These are phyloP conservation scores for Cryptomyrus ogoouensis DNA, from an alignment of 2,113 vertebrate species.

Conservation along the genomic window DNA sequence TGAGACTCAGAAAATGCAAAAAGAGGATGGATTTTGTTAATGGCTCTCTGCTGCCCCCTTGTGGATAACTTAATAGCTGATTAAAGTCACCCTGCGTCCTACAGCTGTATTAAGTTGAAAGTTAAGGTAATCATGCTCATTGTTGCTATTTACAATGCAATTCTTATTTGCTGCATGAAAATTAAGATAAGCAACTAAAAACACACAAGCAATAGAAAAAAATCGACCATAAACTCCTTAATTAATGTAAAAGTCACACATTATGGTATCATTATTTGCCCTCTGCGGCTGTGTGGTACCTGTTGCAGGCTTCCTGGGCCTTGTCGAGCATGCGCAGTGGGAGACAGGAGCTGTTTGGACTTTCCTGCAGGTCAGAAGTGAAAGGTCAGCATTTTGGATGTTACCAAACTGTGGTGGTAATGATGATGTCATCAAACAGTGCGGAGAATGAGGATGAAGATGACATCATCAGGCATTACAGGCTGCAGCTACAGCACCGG, in stretches of 20 bases:
- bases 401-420: neutral
- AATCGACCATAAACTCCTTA: neutral
- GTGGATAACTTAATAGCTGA: slow-evolving; percentile 36
- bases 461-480: neutral
- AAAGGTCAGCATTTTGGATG: neutral
- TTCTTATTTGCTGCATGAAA: neutral
- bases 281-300: slow-evolving; percentile 42
- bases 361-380: slow-evolving; percentile 48
- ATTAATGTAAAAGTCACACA: neutral
- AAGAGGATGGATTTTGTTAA: slow-evolving; percentile 27
- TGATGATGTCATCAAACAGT: neutral
- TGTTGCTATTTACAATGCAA: neutral
- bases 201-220: slow-evolving; percentile 5
- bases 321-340: slow-evolving; percentile 60
- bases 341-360: slow-evolving; percentile 60
- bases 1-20: neutral
- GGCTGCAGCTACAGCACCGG: neutral
- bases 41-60: slow-evolving; percentile 55
- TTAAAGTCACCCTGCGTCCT: neutral
- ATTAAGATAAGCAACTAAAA: neutral
- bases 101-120: neutral
- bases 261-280: neutral
- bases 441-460: neutral
- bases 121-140: neutral
- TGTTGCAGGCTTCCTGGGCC: slow-evolving; percentile 58